phyloP scores from a whole-genome alignment of 2,113 vertebrate genomes.

The Trichechus manatus region DNA sequence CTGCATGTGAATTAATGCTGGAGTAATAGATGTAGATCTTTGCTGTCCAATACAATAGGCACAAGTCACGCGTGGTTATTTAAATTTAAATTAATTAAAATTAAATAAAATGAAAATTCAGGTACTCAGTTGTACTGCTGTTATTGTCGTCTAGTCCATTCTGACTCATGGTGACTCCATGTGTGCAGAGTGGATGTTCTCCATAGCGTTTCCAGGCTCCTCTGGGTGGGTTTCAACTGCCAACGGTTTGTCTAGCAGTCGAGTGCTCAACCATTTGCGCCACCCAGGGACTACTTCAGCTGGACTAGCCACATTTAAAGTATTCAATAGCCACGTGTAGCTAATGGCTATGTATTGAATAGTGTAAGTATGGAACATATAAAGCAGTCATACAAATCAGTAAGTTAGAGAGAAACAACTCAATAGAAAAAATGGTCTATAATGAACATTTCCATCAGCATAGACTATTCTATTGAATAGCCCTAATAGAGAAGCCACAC shows the following conservation, averaged over 20 bases:
- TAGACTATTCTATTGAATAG: background rate
- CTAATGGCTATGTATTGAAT: background rate
- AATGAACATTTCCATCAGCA: background rate
- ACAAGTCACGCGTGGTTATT: background rate
- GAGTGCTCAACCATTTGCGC: background rate
- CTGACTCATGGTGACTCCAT: background rate
- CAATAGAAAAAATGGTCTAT: background rate
- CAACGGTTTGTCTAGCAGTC: background rate
- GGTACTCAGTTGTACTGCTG: background rate
- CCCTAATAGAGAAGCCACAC: background rate
- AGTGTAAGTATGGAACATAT: background rate
- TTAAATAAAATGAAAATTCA: background rate
- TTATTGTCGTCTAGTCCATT: background rate
- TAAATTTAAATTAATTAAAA: slow-evolving; percentile 11
- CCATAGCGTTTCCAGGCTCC: background rate
- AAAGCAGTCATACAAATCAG: background rate
- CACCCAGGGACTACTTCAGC: background rate
- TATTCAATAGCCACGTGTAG: background rate
- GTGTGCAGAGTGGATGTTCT: background rate
- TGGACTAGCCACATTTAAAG: background rate
- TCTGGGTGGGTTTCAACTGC: background rate
- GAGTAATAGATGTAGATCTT: background rate
- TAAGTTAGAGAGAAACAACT: background rate
- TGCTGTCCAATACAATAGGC: background rate
- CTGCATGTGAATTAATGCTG: background rate